A percentile compares a stretch with the other conserved stretches of the same genome.
Evolutionary conservation across 2,888 invertebrate genomes (phyloP).

Genomic region (Panorpa germanica): DNA sequence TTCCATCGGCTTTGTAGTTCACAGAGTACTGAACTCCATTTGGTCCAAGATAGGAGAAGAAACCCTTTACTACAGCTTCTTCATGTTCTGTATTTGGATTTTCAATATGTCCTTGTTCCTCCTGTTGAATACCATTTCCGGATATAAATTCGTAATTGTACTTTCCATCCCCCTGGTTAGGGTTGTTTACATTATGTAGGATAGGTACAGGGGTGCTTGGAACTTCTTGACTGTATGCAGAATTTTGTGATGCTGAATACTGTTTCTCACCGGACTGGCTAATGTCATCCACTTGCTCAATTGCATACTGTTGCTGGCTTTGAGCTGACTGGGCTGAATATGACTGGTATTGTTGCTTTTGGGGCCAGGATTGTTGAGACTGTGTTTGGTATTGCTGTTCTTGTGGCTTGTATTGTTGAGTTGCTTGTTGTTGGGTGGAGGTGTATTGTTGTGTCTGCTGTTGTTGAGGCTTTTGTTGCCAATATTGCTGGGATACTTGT

Average conservation of each 20-base stretch:
- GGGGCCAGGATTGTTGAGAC: constrained; percentile 9
- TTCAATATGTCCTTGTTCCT: constrained; percentile 34
- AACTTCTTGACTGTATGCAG: constrained; percentile 5
- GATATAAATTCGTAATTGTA: constrained; percentile 28
- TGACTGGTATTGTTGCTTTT: constrained; percentile 11
- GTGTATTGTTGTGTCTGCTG: not conserved
- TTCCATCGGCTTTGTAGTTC: constrained; percentile 43
- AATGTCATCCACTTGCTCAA: not conserved
- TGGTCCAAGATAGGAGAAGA: constrained; percentile 33
- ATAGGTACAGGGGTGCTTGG: constrained; percentile 5
- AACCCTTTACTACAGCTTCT: constrained; percentile 31
- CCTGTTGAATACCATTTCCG: constrained; percentile 32
- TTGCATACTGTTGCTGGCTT: not conserved
- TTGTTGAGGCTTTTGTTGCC: constrained; percentile 2
- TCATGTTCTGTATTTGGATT: constrained; percentile 30
- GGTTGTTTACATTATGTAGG: too few species aligned
- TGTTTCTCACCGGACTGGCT: constrained; percentile 4
- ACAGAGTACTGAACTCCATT: constrained; percentile 31
- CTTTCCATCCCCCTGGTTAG: too few species aligned
- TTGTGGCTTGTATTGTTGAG: constrained; percentile 12
- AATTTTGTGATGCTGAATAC: constrained; percentile 9
- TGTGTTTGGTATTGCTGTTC: constrained; percentile 13
- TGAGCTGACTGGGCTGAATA: constrained; percentile 9
- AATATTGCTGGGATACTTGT: not conserved
- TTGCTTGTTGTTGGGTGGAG: constrained; percentile 7